Evolutionary conservation across 2,113 vertebrate species (phyloP), one percentile per base, ranked within the genome.

Genomic region (Dunckerocampus dactyliophorus): DNA sequence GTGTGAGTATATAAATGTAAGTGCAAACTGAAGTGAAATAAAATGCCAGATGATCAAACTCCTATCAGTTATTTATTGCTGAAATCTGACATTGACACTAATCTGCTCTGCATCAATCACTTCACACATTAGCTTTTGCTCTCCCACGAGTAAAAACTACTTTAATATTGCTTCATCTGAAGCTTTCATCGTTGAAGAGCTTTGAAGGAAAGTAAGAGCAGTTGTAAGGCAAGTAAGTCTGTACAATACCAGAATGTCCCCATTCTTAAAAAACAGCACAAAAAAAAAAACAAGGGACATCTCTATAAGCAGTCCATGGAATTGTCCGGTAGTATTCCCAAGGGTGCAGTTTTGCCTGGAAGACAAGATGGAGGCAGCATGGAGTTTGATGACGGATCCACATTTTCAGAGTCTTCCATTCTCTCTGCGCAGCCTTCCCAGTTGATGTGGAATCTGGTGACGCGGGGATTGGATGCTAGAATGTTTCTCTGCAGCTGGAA

Each of bases 381-480:
- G 16, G 89, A 77, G 71, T 90, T 92, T 54, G 89, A 86, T 7
- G 87, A 47, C 0, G 94, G 92, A 76, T 94, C 94, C 55, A 95
- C 90, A 61, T 92, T 95, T 86, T 95, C 94, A 16, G 82, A 85
- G 73, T 93, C 91, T 80, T 95, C 94, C 85, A 93, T 89, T 76
- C 89, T 88, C 72, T 95, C 92, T 9, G 84, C 76, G 20, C 83
- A 87, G 69, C 88, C 92, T 53, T 96, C 95, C 94, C 95, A 96
- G 82, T 96, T 95, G 88, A 96, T 96, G 62, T 95, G 95, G 77
- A 96, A 96, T 48, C 94, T 89, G 47, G 95, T 96, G 28, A 96
- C 95, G 0, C 95, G 89, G 15, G 95, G 95, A 65, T 95, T 96
- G 1, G 94, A 95, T 10, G 93, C 92, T 76, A 96, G 69, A 82